Evolutionary conservation across 2,888 invertebrate species (phyloP), one percentile per base, ranked within the genome.

Genomic region (Mythimna impura): DNA sequence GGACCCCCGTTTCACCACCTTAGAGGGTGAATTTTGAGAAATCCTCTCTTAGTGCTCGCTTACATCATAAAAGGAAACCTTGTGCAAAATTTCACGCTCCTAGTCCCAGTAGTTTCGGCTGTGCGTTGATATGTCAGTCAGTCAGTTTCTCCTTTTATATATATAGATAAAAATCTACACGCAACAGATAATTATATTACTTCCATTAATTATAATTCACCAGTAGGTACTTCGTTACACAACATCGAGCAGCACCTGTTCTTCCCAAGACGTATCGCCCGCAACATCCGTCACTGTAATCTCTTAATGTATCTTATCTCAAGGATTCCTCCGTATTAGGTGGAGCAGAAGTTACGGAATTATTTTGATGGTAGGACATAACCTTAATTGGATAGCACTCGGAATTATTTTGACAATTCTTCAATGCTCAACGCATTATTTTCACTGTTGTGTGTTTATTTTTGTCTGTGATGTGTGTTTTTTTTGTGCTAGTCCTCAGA

Each of bases 221-320:
- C 62, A 75, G 25, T 62, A 55, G 40, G 22, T 40, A 60, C 20
- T n/a, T 8, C 10, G 57, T 1, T 50, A 58, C 3, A 58, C 34
- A 71, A 55, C 57, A 63, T 43, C 17, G 36, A 47, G 52, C 30
- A 40, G 10, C 66, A 78, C 79, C 84, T 84, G 82, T 72, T 69
- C 68, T 70, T 69, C 43, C 52, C 50, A 43, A 80, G 73, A 75
- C 68, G 62, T 80, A 76, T 78, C 66, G 67, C 66, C 73, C 67
- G 63, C 75, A 70, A 52, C 73, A 82, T 85, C 73, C 65, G 68
- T 85, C 80, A 83, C 65, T 66, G 77, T 80, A 80, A 85, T 83
- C 83, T 85, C 71, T 71, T 82, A 75, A 83, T 77, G 63, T 73
- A 77, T 80, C 80, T 80, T 71, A 66, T 55, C 60, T 66, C 22